phyloP scores from a whole-genome alignment of 2,113 vertebrate genomes.

The Microtus richardsoni region DNA sequence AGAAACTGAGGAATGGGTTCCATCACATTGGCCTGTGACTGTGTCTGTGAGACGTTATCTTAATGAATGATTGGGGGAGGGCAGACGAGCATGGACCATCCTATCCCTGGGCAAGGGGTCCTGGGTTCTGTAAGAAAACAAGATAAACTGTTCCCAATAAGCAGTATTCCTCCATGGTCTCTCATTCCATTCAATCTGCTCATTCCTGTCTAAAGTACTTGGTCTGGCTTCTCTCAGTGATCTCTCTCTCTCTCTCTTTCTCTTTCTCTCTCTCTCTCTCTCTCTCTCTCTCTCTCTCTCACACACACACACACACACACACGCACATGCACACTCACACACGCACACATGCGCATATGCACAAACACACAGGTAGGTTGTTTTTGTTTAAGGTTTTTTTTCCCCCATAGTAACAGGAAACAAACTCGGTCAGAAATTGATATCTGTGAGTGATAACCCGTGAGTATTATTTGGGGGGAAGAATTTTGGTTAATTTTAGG shows the following conservation, averaged over 20 bases:
- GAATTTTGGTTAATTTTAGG: background rate
- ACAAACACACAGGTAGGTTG: too few species aligned
- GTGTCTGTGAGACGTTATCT: background rate
- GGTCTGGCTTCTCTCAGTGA: background rate
- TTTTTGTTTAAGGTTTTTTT: too few species aligned
- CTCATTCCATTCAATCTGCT: background rate
- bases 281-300: too few species aligned
- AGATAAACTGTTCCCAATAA: background rate
- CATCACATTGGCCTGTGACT: background rate
- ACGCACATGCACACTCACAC: too few species aligned
- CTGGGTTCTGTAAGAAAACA: background rate
- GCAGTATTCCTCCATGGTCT: background rate
- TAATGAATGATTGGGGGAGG: background rate
- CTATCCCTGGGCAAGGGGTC: background rate
- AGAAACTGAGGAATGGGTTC: background rate
- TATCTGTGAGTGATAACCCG: too few species aligned
- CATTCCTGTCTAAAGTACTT: background rate
- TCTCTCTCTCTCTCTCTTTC: too few species aligned
- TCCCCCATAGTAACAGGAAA: background rate
- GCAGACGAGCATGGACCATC: background rate
- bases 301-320: too few species aligned
- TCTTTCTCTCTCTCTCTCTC: too few species aligned
- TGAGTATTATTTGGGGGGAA: background rate
- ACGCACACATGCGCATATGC: too few species aligned
- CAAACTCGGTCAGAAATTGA: background rate